Percentiles rank a stretch among this genome's conserved stretches.
These are phyloP conservation scores for Seriola quinqueradiata DNA, from an alignment of 2,113 vertebrate species.

Conservation along the genomic window DNA sequence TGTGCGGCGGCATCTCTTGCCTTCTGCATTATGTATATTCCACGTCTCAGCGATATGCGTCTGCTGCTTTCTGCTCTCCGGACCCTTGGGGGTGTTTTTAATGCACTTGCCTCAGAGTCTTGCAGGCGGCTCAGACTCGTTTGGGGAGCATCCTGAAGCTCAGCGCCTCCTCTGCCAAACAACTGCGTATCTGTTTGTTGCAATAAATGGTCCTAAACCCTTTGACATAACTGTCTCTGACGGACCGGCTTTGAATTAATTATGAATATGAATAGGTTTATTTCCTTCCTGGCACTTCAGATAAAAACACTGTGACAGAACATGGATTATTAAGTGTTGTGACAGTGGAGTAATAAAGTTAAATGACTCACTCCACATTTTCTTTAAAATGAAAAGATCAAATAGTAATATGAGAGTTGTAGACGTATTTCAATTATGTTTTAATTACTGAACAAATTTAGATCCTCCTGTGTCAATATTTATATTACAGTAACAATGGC, in stretches of 20 bases:
- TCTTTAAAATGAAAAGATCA: background rate
- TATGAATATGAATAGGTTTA: conserved; percentile 37
- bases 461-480: too few species aligned
- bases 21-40: conserved; percentile 55
- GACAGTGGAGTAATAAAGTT: background rate
- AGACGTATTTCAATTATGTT: too few species aligned
- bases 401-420: background rate
- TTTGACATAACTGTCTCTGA: conserved; percentile 31
- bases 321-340: conserved; percentile 8
- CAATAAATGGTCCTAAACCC: conserved; percentile 27
- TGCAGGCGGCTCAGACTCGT: conserved; percentile 21
- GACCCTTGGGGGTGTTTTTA: conserved; percentile 54
- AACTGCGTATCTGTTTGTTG: conserved; percentile 17
- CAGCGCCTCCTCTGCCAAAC: conserved; percentile 14
- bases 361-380: background rate
- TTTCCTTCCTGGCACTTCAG: conserved; percentile 10
- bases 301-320: conserved; percentile 1
- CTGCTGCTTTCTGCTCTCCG: conserved; percentile 21
- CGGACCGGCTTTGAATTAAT: conserved; percentile 45
- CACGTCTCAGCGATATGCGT: conserved; percentile 35
- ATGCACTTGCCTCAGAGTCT: conserved; percentile 19
- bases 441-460: too few species aligned
- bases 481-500: too few species aligned
- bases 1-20: conserved; percentile 20
- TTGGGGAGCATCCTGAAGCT: conserved; percentile 27